These are phyloP conservation scores for Thymelicus lineola DNA, from an alignment of 2,888 invertebrate genomes.

Conservation along the genomic window DNA sequence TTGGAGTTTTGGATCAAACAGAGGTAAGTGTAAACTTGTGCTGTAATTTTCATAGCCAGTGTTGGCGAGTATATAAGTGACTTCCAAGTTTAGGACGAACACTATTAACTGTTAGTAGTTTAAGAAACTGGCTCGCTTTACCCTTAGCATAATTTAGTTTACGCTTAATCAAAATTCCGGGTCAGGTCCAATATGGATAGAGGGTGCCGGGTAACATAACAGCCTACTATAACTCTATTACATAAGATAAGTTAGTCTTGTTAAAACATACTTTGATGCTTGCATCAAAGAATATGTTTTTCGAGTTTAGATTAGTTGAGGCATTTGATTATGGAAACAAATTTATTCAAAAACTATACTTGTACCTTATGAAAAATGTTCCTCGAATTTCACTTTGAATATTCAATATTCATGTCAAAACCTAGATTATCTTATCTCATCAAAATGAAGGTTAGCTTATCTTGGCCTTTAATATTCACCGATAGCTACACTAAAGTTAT, in stretches of 20 bases:
- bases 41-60: constrained; percentile 57
- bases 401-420: no score
- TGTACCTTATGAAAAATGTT: no score
- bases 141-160: constrained; percentile 75
- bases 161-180: constrained; percentile 79
- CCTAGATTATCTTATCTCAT: no score
- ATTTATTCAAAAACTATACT: no score
- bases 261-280: background rate
- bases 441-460: no score
- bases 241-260: constrained; percentile 43
- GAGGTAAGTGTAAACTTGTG: constrained; percentile 57
- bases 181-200: constrained; percentile 67
- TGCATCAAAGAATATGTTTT: no score
- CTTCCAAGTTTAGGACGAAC: constrained; percentile 10
- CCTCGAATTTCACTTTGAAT: no score
- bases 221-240: constrained; percentile 47
- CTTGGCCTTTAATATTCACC: no score
- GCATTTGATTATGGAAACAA: no score
- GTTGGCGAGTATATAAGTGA: constrained; percentile 48
- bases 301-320: no score
- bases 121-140: constrained; percentile 76
- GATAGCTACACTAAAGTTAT: no score
- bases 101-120: constrained; percentile 63
- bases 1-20: constrained; percentile 57
- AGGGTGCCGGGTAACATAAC: constrained; percentile 57